phyloP scores from a whole-genome alignment of 2,888 invertebrate genomes.

The Rotaria magnacalcarata region DNA sequence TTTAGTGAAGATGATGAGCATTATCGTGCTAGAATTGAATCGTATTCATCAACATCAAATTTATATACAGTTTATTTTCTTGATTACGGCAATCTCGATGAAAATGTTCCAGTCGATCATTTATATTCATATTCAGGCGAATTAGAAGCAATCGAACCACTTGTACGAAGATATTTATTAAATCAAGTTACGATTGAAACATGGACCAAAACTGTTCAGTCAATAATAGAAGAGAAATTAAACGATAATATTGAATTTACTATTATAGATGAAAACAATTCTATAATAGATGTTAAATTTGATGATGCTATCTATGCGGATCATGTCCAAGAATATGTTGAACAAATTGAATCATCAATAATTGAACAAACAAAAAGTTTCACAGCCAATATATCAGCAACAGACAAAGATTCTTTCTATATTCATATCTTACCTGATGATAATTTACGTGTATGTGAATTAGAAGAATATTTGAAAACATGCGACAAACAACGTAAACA shows the following conservation, averaged over 20 bases:
- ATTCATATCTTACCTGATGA: not conserved
- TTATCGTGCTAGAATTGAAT: constrained; percentile 25
- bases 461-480: not conserved
- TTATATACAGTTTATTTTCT: constrained; percentile 26
- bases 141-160: not conserved
- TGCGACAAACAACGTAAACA: not conserved
- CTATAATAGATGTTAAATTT: not conserved
- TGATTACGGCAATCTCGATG: constrained; percentile 7
- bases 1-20: not conserved
- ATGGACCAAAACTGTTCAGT: not conserved
- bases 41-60: not conserved
- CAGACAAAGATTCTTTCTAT: not conserved
- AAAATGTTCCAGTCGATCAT: not conserved
- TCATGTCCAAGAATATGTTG: too few species aligned
- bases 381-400: not conserved
- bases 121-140: constrained; percentile 3
- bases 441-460: not conserved
- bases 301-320: not conserved
- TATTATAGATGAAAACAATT: not conserved
- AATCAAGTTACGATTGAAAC: not conserved
- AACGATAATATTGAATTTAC: not conserved
- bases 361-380: not conserved
- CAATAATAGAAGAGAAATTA: not conserved
- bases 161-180: not conserved
- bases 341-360: too few species aligned